Conservation (phyloP, 2,888 invertebrate species). For the Rosalia funebris region DNA sequence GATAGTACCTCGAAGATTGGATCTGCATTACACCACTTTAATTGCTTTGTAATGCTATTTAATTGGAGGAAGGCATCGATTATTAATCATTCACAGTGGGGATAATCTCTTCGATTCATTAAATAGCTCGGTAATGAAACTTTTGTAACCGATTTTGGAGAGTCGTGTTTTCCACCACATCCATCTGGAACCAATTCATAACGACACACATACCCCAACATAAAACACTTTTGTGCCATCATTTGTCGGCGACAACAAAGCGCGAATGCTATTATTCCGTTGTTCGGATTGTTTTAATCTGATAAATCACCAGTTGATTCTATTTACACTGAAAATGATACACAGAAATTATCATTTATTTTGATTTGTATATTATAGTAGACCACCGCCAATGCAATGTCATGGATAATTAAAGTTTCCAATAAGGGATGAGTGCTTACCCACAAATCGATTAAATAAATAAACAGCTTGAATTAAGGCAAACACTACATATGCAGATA, state of each 20-base stretch:
- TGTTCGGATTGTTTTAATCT: conserved; percentile 14
- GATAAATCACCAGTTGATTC: conserved; percentile 10
- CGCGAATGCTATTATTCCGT: conserved; percentile 1
- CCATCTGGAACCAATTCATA: too few relatives aligned
- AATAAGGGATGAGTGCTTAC: conserved; percentile 24
- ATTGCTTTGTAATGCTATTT: too few relatives aligned
- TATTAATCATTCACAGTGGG: too few relatives aligned
- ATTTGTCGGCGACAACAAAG: conserved; percentile 9
- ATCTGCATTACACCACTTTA: too few relatives aligned
- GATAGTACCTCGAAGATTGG: too few relatives aligned
- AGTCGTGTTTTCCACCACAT: too few relatives aligned
- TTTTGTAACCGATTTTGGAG: too few relatives aligned
- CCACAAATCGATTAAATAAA: conserved; percentile 23
- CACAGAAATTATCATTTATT: background rate
- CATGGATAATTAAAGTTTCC: conserved; percentile 27
- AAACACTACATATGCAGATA: conserved; percentile 33
- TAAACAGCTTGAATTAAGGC: conserved; percentile 28
- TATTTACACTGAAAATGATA: conserved; percentile 17
- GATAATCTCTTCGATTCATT: too few relatives aligned
- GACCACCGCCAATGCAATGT: conserved; percentile 19
- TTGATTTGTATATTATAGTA: background rate
- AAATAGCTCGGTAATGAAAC: too few relatives aligned
- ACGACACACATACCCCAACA: too few relatives aligned
- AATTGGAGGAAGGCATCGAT: too few relatives aligned
- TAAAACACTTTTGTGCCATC: conserved; percentile 3